Evolutionary conservation across 1,140 invertebrate genomes (phyloP), one percentile per base, ranked within the genome.

Genomic region (Apis dorsata): DNA sequence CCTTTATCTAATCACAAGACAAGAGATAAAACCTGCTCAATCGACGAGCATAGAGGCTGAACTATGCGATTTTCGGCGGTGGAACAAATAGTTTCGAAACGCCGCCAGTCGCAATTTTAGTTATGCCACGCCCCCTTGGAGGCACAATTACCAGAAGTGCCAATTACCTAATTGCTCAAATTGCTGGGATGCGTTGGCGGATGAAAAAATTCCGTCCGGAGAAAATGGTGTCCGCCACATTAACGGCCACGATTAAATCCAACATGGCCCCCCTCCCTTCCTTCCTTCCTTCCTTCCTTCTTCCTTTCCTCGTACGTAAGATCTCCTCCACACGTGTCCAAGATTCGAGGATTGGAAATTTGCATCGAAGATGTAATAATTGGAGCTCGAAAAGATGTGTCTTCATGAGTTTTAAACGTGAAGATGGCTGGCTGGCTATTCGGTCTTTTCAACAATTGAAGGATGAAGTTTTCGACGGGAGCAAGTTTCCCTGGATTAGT

Each of bases 401-500:
- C 24, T 24, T 24, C 24, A 24, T 0, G 28, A 34, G 28, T 34
- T 34, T 34, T 34, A 34, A 34, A 34, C 28, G 28, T 24, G 24
- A 24, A 24, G 24, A 24, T 24, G 24, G 24, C 1, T 34, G 28
- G 28, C 28, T 34, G 28, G 28, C 28, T 34, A 34, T 2, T 34
- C 28, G 2, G 28, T 34, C 28, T 34, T 34, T 34, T 34, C 24
- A 24, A 24, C 24, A 24, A 24, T 24, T 24, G 24, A 24, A 24
- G 24, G 24, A 24, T 24, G 28, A 34, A 34, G 28, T 34, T 34
- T 34, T 34, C 65, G 53, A 28, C 68, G 76, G 74, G 74, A 78
- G 19, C 85, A 89, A 89, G 83, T 89, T 89, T 88, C 86, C 49
- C 81, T 85, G 88, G 88, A 89, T 90, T 89, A 90, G 79, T 87